These are phyloP conservation scores for Lagria hirta DNA, from an alignment of 2,888 invertebrate species.

Conservation along the genomic window DNA sequence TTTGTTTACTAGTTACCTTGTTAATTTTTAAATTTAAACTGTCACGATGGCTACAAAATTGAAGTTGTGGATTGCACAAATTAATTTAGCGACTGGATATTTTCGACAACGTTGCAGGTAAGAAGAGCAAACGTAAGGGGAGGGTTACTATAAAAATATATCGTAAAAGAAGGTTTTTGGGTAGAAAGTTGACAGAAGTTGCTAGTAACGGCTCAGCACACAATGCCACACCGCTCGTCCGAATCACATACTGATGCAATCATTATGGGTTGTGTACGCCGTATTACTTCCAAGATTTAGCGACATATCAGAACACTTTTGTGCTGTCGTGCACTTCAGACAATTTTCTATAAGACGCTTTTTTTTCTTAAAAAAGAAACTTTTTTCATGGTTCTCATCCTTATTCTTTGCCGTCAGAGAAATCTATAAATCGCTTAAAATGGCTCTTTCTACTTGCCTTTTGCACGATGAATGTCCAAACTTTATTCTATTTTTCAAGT, in stretches of 20 bases:
- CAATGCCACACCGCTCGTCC: constrained; percentile 24
- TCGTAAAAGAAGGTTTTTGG: constrained; percentile 28
- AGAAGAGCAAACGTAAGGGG: constrained; percentile 31
- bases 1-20: too few relatives aligned
- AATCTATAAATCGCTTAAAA: constrained; percentile 12
- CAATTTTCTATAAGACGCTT: constrained; percentile 10
- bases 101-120: constrained; percentile 25
- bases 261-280: constrained; percentile 29
- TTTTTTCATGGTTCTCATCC: constrained; percentile 6
- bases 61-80: constrained; percentile 20
- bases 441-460: constrained; percentile 4
- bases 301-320: constrained; percentile 20
- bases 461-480: constrained; percentile 8
- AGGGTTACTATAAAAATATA: constrained; percentile 26
- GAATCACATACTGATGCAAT: constrained; percentile 27
- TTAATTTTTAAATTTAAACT: too few relatives aligned
- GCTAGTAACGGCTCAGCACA: constrained; percentile 27
- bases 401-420: constrained; percentile 10
- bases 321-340: constrained; percentile 11
- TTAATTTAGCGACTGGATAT: constrained; percentile 28
- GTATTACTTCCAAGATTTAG: constrained; percentile 26
- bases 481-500: constrained; percentile 3
- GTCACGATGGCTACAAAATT: constrained; percentile 24
- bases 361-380: constrained; percentile 4
- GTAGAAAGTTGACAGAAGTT: constrained; percentile 27